These are phyloP conservation scores for Eleutherodactylus coqui DNA, from an alignment of 2,797 vertebrate species.

Conservation along the genomic window DNA sequence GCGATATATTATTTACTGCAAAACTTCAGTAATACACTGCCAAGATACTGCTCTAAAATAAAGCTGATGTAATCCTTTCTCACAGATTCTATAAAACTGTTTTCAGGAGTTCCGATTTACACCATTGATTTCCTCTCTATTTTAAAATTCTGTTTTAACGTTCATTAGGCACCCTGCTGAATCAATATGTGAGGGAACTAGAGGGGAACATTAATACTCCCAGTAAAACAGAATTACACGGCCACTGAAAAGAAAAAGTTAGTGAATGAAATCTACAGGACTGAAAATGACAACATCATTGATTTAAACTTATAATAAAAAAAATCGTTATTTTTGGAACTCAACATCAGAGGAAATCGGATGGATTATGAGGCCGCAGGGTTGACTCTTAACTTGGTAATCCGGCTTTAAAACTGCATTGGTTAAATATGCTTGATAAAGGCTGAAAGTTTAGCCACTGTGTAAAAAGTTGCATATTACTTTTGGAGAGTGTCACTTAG, in stretches of 20 bases:
- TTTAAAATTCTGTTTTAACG: slow-evolving; percentile 44
- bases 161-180: slow-evolving; percentile 53
- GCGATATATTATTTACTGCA: slow-evolving; percentile 24
- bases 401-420: slow-evolving; percentile 3
- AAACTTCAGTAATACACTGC: background rate
- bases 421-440: background rate
- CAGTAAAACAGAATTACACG: slow-evolving; percentile 13
- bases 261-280: slow-evolving; percentile 28
- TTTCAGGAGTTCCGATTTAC: slow-evolving; percentile 47
- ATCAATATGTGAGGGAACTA: slow-evolving; percentile 40
- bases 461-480: no score
- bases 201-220: slow-evolving; percentile 26
- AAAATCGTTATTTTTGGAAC: slow-evolving; percentile 36
- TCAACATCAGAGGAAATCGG: slow-evolving; percentile 40
- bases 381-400: slow-evolving; percentile 26
- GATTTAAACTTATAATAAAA: slow-evolving; percentile 55
- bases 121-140: slow-evolving; percentile 41
- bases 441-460: background rate
- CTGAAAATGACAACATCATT: slow-evolving; percentile 51
- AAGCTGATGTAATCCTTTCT: slow-evolving; percentile 20
- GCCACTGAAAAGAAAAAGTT: slow-evolving; percentile 24
- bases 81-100: background rate
- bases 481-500: background rate
- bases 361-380: slow-evolving; percentile 49
- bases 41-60: slow-evolving; percentile 9